Evolutionary conservation across 1,140 invertebrate genomes (phyloP).

Genomic region (Araneus ventricosus): DNA sequence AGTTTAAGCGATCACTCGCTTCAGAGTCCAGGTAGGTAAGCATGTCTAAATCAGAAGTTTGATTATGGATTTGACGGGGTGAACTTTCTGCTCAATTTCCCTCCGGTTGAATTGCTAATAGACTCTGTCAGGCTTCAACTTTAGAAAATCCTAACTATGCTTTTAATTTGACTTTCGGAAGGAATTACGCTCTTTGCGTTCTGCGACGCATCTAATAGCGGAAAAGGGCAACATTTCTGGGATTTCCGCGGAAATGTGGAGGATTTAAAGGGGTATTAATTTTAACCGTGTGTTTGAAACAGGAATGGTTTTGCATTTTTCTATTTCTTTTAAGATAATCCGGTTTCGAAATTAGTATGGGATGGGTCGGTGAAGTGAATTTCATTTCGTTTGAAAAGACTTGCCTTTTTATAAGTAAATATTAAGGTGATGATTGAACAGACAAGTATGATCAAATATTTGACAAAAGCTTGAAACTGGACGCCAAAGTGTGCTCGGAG

Average conservation of each 20-base stretch:
- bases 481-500: too few species aligned
- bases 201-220: not conserved
- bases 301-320: not conserved
- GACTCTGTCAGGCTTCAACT: constrained; percentile 31
- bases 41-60: constrained; percentile 32
- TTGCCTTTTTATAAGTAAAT: too few species aligned
- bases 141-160: constrained; percentile 61
- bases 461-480: too few species aligned
- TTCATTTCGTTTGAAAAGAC: too few species aligned
- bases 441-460: too few species aligned
- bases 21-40: not conserved
- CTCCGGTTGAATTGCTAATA: constrained; percentile 27
- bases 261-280: constrained; percentile 32
- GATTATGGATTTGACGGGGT: constrained; percentile 24
- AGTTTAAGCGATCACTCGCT: not conserved
- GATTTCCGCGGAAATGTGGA: not conserved
- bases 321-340: not conserved
- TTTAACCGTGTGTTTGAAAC: not conserved
- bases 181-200: not conserved
- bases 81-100: constrained; percentile 36
- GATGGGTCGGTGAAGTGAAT: too few species aligned
- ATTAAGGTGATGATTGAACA: too few species aligned
- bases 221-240: not conserved
- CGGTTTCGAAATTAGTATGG: too few species aligned
- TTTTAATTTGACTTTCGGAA: constrained; percentile 55